A percentile compares a stretch with the other conserved stretches of the same genome.
Conservation (phyloP, 2,113 vertebrate genomes). For the Triplophysa tibetana region DNA sequence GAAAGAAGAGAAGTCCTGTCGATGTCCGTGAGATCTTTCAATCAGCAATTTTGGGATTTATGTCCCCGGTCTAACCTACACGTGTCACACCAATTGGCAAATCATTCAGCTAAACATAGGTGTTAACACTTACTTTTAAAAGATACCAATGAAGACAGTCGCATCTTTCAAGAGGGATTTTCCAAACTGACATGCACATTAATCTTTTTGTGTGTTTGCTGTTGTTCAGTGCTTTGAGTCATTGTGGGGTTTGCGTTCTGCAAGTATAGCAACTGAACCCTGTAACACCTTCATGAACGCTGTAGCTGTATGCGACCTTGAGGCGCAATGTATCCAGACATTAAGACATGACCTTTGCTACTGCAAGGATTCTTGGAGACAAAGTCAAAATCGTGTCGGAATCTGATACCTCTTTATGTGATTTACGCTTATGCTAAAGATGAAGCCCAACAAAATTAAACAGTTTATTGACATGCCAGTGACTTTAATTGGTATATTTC, state of each 20-base stretch:
- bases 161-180: slow-evolving; percentile 24
- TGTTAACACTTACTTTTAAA: slow-evolving; percentile 1
- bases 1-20: slow-evolving; percentile 42
- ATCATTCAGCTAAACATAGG: not conserved
- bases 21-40: slow-evolving; percentile 27
- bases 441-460: too few relatives aligned
- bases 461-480: too few relatives aligned
- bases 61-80: slow-evolving; percentile 10
- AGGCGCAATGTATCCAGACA: slow-evolving; percentile 13
- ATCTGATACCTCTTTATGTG: too few relatives aligned
- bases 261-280: slow-evolving; percentile 63
- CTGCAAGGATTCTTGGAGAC: slow-evolving; percentile 23
- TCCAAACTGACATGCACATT: not conserved
- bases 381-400: not conserved
- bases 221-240: slow-evolving; percentile 25
- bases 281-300: slow-evolving; percentile 63
- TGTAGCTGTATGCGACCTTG: slow-evolving; percentile 30
- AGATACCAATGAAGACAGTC: not conserved
- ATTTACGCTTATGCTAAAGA: too few relatives aligned
- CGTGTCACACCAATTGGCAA: not conserved
- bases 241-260: slow-evolving; percentile 56
- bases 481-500: too few relatives aligned
- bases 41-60: slow-evolving; percentile 11
- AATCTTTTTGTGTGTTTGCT: not conserved
- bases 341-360: slow-evolving; percentile 43